Percentiles rank a stretch among this genome's conserved stretches.
Evolutionary conservation across 2,797 vertebrate species (phyloP).

Genomic region (Galagoides demidoff): DNA sequence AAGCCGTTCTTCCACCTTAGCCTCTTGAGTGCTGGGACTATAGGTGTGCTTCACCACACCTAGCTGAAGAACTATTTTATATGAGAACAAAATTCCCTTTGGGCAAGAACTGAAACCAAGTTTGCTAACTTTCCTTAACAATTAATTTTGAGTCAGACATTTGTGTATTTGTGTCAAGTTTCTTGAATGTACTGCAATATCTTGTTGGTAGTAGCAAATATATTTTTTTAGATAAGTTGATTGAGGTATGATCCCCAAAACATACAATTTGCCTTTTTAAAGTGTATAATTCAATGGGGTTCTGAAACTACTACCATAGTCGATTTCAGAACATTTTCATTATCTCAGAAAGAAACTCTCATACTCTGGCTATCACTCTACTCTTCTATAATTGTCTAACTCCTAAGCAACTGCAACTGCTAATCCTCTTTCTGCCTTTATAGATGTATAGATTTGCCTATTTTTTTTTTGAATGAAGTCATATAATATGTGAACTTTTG

Average conservation of each 20-base stretch:
- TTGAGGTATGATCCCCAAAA: background rate
- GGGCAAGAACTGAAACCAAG: background rate
- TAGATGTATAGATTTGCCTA: background rate
- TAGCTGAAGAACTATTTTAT: background rate
- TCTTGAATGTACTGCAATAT: background rate
- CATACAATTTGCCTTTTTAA: background rate
- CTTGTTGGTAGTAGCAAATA: background rate
- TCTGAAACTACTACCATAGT: background rate
- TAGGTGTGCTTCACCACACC: background rate
- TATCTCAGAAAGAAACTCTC: background rate
- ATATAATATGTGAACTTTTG: background rate
- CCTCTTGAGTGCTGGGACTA: background rate
- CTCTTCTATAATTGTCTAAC: background rate
- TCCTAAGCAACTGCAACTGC: background rate
- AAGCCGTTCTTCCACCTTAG: background rate
- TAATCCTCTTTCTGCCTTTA: background rate
- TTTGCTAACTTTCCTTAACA: background rate
- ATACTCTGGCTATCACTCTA: background rate
- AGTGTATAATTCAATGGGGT: background rate
- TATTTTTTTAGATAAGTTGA: slow-evolving; percentile 14
- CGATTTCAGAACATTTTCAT: background rate
- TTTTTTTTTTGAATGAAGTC: background rate
- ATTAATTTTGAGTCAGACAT: background rate
- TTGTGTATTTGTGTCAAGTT: background rate
- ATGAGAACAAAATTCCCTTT: background rate